A percentile compares a stretch with the other conserved stretches of the same genome.
These are phyloP conservation scores for Achlya flavicornis DNA, from an alignment of 2,888 invertebrate genomes.

Conservation along the genomic window DNA sequence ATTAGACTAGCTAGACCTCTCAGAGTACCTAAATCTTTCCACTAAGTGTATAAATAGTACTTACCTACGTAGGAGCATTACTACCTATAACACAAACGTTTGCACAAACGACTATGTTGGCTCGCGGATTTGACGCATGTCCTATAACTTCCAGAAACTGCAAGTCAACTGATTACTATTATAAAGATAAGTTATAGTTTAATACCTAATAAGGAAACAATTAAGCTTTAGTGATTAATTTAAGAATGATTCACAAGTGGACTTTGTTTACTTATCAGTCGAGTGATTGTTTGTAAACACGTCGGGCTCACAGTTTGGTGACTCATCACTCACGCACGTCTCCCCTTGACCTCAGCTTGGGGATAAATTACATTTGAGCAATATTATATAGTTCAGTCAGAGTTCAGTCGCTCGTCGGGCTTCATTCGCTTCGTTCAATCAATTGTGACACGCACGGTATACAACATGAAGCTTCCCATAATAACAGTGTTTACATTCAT, in stretches of 20 bases:
- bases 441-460: conserved; percentile 16
- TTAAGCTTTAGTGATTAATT: not conserved
- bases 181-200: not conserved
- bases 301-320: conserved; percentile 31
- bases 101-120: no score
- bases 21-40: no score
- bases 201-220: not conserved
- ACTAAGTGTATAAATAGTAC: no score
- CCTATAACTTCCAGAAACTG: no score
- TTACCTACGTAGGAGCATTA: no score
- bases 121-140: no score
- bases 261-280: conserved; percentile 23
- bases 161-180: no score
- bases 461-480: conserved; percentile 56
- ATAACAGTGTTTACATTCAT: conserved; percentile 51
- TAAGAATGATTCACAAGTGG: no score
- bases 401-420: conserved; percentile 28
- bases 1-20: no score
- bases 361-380: conserved; percentile 52
- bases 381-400: conserved; percentile 53
- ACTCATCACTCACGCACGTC: conserved; percentile 48
- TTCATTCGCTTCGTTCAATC: conserved; percentile 25
- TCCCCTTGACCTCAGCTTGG: conserved; percentile 61
- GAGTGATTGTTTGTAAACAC: conserved; percentile 24
- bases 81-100: no score